Percentiles rank a stretch among this genome's conserved stretches.
Evolutionary conservation across 2,888 invertebrate species (phyloP).

Genomic region (Stictocephala bisonia): DNA sequence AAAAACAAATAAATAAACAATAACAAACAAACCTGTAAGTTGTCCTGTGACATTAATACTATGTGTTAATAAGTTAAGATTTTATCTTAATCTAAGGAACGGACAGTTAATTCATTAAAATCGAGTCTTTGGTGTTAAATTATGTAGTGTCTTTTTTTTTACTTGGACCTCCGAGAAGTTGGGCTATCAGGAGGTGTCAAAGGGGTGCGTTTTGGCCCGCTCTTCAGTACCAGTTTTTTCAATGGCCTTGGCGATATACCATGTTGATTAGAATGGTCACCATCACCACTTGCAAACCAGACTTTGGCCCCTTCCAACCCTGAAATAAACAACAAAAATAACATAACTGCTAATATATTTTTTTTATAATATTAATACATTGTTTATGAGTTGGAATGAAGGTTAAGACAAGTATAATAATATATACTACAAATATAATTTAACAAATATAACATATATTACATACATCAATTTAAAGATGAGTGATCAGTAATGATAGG

Average conservation of each 20-base stretch:
- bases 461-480: too few relatives aligned
- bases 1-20: background rate
- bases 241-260: conserved; percentile 76
- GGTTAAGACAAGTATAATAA: too few relatives aligned
- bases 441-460: too few relatives aligned
- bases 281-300: conserved; percentile 66
- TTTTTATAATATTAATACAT: too few relatives aligned
- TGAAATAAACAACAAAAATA: conserved; percentile 15
- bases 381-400: too few relatives aligned
- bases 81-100: too few relatives aligned
- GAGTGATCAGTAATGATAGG: too few relatives aligned
- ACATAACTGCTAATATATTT: background rate
- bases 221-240: conserved; percentile 76
- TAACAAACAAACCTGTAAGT: background rate
- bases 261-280: conserved; percentile 62
- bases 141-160: conserved; percentile 2
- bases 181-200: conserved; percentile 61
- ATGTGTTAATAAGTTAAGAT: too few relatives aligned
- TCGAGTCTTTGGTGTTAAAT: too few relatives aligned
- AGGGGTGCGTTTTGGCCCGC: conserved; percentile 65
- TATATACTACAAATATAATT: too few relatives aligned
- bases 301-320: conserved; percentile 65
- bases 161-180: conserved; percentile 60
- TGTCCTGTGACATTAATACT: too few relatives aligned
- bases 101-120: too few relatives aligned